Evolutionary conservation across 35 echinoderm and acorn worm species (phyloP), one percentile per base, ranked within the genome.

Genomic region (Heliocidaris tuberculata): DNA sequence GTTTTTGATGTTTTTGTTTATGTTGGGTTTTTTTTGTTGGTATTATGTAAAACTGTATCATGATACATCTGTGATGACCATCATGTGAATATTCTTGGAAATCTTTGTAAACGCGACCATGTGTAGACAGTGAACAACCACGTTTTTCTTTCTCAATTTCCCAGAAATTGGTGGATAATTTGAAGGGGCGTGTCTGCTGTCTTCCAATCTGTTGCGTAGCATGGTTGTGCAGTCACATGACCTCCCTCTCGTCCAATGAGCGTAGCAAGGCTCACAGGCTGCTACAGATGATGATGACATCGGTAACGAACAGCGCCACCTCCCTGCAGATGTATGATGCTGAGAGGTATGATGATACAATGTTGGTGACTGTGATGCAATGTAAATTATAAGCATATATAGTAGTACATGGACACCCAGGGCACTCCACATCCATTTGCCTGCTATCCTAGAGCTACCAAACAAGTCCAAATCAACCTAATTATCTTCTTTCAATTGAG

Each of bases 211-310:
- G 96, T 49, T 95, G 94, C 88, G 96, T 93, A 52, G 96, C 96
- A 32, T 96, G 96, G 96, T 78, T 96, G 48, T 96, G 96, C 32
- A 96, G 96, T 93, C 94, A 96, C 88, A 96, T 96, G 32, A 95
- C 94, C 31, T 88, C 92, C 11, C 30, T 96, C 30, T 88, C 86
- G 19, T 93, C 96, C 27, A 85, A 95, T 54, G 96, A 96, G 27
- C 88, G 94, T 9, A 95, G 31, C 94, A 96, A 92, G 50, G 86
- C 96, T 10, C 94, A 78, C 31, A 93, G 61, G 35, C 47, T 96
- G 49, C 94, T 96, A 32, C 94, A 96, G 90, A 96, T 96, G 88
- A 59, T 96, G 61, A 95, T 85, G 86, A 60, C 85, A 10, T 86
- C 94, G 8, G 27, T 27, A n/a, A 32, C 96, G 31, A 96, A 87